phyloP scores from a whole-genome alignment of 2,797 vertebrate genomes.

The Neomorphus geoffroyi region DNA sequence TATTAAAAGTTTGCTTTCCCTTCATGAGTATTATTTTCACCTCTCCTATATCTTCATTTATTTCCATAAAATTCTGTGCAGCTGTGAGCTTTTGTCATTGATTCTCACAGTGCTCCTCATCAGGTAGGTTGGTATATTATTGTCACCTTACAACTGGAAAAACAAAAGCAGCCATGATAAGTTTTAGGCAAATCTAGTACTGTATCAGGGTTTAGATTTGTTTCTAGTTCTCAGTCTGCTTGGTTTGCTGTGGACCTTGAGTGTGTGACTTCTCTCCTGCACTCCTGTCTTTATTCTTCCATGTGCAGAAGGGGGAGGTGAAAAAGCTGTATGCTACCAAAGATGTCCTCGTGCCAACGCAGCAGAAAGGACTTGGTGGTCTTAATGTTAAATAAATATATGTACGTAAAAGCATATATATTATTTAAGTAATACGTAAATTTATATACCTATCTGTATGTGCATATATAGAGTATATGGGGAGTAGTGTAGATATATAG shows the following conservation, averaged over 20 bases:
- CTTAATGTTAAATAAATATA: neutral
- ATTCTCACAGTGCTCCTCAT: neutral
- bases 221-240: neutral
- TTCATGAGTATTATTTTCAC: neutral
- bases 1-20: constrained; percentile 13
- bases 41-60: neutral
- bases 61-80: neutral
- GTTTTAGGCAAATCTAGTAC: neutral
- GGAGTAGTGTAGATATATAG: neutral
- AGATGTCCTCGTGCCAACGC: neutral
- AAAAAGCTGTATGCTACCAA: neutral
- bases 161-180: neutral
- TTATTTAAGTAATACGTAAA: neutral
- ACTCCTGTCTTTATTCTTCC: neutral
- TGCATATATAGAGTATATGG: too few relatives aligned
- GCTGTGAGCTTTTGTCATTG: neutral
- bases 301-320: neutral
- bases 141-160: neutral
- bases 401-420: neutral
- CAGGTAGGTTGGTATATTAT: neutral
- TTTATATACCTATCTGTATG: neutral
- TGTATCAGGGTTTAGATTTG: neutral
- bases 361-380: neutral
- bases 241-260: neutral
- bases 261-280: neutral